Conservation (phyloP, 2,888 invertebrate species). For the Pseudolycoriella hygida region DNA sequence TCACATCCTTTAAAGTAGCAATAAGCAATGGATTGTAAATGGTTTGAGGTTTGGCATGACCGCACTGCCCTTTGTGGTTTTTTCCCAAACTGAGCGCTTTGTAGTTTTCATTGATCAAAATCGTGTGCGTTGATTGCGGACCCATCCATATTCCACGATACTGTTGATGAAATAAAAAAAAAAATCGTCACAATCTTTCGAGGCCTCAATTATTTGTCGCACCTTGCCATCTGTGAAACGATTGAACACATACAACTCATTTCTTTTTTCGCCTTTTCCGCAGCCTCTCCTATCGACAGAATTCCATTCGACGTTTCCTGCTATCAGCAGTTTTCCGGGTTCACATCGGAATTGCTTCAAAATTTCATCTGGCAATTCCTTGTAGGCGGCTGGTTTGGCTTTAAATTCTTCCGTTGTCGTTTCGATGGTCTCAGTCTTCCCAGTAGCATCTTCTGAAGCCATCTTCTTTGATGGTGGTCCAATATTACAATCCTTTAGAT, state of each 20-base stretch:
- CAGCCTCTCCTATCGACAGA: no score
- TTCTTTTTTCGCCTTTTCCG: slow-evolving; percentile 62
- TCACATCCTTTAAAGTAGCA: slow-evolving; percentile 53
- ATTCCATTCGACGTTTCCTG: slow-evolving; percentile 86
- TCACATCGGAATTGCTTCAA: slow-evolving; percentile 44
- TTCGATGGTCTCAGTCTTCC: no score
- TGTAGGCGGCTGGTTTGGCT: background rate
- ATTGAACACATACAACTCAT: no score
- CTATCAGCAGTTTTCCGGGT: slow-evolving; percentile 57
- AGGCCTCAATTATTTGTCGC: no score
- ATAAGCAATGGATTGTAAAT: slow-evolving; percentile 61
- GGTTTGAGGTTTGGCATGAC: slow-evolving; percentile 56
- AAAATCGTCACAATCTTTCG: no score
- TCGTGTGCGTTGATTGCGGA: slow-evolving; percentile 70
- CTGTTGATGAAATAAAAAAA: no score
- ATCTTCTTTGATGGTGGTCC: no score
- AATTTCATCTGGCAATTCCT: slow-evolving; percentile 26
- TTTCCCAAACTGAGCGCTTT: slow-evolving; percentile 73
- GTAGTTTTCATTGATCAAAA: slow-evolving; percentile 70
- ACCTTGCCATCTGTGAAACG: no score
- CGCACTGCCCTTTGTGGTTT: slow-evolving; percentile 71
- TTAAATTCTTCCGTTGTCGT: no score
- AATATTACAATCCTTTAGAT: no score
- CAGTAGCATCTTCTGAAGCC: no score
- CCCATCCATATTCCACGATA: no score